Percentiles rank a stretch among this genome's conserved stretches.
phyloP scores from a whole-genome alignment of 30 jellyfish, hydroid and myxozoan genomes.

The Morbakka virulenta region DNA sequence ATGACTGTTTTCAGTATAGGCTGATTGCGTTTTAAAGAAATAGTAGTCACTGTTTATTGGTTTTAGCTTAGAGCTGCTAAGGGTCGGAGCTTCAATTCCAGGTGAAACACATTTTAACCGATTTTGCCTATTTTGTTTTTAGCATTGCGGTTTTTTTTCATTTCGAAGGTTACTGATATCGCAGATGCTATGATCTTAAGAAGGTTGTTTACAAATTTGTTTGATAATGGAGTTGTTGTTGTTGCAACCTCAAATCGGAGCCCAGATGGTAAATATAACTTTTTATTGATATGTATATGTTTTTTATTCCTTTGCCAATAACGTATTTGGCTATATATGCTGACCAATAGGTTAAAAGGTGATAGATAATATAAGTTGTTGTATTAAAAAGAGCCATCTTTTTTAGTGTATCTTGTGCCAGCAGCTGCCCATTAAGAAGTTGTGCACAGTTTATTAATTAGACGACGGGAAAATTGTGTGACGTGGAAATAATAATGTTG shows the following conservation, averaged over 20 bases:
- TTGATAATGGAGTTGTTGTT: slow-evolving; percentile 85
- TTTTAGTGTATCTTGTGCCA: too few relatives aligned
- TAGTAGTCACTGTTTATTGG: too few relatives aligned
- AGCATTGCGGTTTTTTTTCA: background rate
- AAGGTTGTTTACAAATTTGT: slow-evolving; percentile 70
- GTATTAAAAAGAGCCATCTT: background rate
- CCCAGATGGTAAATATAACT: slow-evolving; percentile 76
- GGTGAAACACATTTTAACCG: too few relatives aligned
- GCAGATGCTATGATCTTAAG: slow-evolving; percentile 98
- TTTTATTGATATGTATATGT: background rate
- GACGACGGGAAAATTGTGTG: too few relatives aligned
- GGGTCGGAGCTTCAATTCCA: too few relatives aligned
- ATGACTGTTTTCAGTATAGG: too few relatives aligned
- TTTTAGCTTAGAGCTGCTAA: too few relatives aligned
- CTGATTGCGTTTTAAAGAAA: too few relatives aligned
- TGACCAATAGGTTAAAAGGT: background rate
- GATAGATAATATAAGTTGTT: background rate
- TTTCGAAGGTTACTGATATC: slow-evolving; percentile 90
- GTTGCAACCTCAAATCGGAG: slow-evolving; percentile 96
- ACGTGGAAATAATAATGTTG: too few relatives aligned
- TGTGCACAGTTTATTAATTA: too few relatives aligned
- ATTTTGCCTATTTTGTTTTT: too few relatives aligned
- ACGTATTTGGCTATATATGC: background rate
- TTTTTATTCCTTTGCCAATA: background rate
- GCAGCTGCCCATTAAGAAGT: too few relatives aligned